Evolutionary conservation across 2,888 invertebrate species (phyloP).

Genomic region (Ceraclea dissimilis): DNA sequence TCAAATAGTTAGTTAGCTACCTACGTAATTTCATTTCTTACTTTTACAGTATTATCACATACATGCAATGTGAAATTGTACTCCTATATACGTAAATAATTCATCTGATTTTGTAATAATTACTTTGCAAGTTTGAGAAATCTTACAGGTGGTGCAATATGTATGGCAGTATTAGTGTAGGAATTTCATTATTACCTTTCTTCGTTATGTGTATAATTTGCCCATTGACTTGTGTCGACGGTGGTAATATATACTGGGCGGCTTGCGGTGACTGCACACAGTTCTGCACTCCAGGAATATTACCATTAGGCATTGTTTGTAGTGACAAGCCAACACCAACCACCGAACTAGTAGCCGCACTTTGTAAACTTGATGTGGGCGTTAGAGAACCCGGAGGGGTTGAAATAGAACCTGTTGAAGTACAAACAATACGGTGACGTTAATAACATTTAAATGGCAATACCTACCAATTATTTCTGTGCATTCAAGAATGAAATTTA

Average conservation of each 20-base stretch:
- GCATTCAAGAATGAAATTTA: too few relatives aligned
- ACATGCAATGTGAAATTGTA: too few relatives aligned
- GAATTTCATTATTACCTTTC: slow-evolving; percentile 34
- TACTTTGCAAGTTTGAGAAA: too few relatives aligned
- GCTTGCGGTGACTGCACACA: slow-evolving; percentile 38
- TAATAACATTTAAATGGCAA: neutral
- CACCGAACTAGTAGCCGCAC: slow-evolving; percentile 2
- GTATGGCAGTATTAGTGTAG: neutral
- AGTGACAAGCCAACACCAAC: neutral
- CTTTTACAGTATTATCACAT: too few relatives aligned
- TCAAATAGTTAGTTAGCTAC: too few relatives aligned
- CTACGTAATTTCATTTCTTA: too few relatives aligned
- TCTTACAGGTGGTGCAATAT: too few relatives aligned
- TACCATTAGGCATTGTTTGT: slow-evolving; percentile 33
- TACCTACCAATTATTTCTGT: too few relatives aligned
- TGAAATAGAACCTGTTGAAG: slow-evolving; percentile 12
- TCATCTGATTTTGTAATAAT: too few relatives aligned
- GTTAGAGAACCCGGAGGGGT: slow-evolving; percentile 23
- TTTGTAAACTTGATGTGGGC: slow-evolving; percentile 13
- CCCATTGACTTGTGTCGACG: slow-evolving; percentile 33
- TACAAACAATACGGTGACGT: too few relatives aligned
- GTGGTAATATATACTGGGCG: slow-evolving; percentile 44
- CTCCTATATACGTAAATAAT: too few relatives aligned
- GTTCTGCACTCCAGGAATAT: slow-evolving; percentile 33
- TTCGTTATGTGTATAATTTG: slow-evolving; percentile 35